Conservation (phyloP, 2,113 vertebrate species). For the Lophochroa leadbeateri region DNA sequence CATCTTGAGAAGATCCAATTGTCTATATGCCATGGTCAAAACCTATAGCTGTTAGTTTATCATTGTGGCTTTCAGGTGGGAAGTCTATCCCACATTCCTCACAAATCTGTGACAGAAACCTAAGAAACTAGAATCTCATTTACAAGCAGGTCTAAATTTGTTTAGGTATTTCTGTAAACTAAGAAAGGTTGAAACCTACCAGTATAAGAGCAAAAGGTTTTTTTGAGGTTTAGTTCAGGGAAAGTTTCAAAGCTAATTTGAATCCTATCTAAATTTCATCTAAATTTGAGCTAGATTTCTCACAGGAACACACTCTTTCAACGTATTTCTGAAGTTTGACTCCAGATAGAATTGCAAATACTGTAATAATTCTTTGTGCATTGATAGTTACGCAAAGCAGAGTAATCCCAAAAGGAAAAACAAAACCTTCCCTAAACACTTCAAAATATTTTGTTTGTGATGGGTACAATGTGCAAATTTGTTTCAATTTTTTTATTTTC, state of each 20-base stretch:
- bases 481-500: not conserved
- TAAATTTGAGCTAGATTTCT: not conserved
- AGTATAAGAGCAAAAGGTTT: not conserved
- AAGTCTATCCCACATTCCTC: not conserved
- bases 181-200: not conserved
- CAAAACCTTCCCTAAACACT: not conserved
- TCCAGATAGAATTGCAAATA: constrained; percentile 5
- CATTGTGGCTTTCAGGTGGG: not conserved
- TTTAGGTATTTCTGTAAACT: not conserved
- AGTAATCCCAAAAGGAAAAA: not conserved
- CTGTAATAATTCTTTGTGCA: not conserved
- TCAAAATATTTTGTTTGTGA: not conserved
- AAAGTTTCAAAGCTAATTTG: not conserved
- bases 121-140: not conserved
- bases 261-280: not conserved
- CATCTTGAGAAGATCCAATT: too few species aligned
- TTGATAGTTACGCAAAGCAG: not conserved
- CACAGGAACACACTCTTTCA: not conserved
- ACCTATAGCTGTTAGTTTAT: not conserved
- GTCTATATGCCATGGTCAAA: not conserved
- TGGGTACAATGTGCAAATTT: not conserved
- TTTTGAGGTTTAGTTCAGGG: not conserved
- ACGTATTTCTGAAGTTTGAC: not conserved
- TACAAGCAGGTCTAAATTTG: not conserved
- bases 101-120: not conserved